Conservation (phyloP, 2,888 invertebrate genomes). For the Caenorhabditis plicata region DNA sequence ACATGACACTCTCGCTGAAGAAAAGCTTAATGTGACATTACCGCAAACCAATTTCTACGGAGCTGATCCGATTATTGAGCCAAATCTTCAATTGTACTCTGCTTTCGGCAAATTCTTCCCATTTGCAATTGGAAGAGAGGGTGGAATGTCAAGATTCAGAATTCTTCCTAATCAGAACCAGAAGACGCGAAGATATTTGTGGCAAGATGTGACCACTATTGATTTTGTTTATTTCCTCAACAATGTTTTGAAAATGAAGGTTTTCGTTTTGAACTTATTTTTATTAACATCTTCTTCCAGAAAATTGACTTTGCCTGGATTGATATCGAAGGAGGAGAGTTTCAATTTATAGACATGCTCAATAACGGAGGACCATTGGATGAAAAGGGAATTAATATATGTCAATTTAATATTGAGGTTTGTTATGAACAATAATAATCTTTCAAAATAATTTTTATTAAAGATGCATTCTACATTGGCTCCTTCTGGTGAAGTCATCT, state of each 20-base stretch:
- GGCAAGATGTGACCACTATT: conserved; percentile 17
- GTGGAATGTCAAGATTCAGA: conserved; percentile 7
- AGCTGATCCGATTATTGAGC: conserved; percentile 29
- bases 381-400: conserved; percentile 22
- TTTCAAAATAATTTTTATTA: neutral
- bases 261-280: neutral
- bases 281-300: neutral
- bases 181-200: conserved; percentile 7
- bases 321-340: conserved; percentile 32
- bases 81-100: conserved; percentile 25
- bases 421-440: neutral
- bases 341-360: conserved; percentile 16
- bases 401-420: conserved; percentile 25
- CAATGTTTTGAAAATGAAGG: neutral
- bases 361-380: conserved; percentile 25
- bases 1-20: conserved; percentile 13
- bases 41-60: conserved; percentile 14
- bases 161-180: conserved; percentile 11
- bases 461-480: conserved; percentile 4
- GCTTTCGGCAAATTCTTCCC: conserved; percentile 22
- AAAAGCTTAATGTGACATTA: conserved; percentile 3
- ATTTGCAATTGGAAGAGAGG: conserved; percentile 19
- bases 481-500: neutral
- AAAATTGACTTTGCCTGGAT: conserved; percentile 26
- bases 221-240: conserved; percentile 10